Conservation (phyloP, 2,797 vertebrate species). For the Atherinosoma microstoma region DNA sequence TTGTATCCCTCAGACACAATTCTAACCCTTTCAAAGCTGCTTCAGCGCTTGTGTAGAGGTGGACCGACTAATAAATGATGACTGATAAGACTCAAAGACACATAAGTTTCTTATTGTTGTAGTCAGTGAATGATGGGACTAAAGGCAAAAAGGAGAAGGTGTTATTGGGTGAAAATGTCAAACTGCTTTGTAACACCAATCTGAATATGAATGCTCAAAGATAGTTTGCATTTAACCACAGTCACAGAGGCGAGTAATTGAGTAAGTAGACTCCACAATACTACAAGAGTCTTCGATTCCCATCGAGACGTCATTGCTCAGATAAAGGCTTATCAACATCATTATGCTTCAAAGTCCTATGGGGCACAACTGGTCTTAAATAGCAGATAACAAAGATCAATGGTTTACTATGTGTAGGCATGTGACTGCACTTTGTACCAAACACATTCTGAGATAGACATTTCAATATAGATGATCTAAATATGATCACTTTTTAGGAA, state of each 20-base stretch:
- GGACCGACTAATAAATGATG: constrained; percentile 10
- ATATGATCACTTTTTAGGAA: not conserved
- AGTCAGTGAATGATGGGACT: constrained; percentile 21
- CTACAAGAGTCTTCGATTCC: not conserved
- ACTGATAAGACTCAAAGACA: constrained; percentile 33
- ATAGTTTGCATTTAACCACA: not conserved
- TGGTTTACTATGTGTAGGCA: not conserved
- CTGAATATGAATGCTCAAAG: not conserved
- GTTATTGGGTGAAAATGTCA: not conserved
- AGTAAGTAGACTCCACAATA: not conserved
- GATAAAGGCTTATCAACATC: constrained; percentile 26
- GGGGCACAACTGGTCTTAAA: not conserved
- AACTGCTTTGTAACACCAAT: not conserved
- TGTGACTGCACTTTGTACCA: constrained; percentile 27
- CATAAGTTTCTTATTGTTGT: not conserved
- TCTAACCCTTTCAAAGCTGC: constrained; percentile 7
- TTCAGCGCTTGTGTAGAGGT: not conserved
- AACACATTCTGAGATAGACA: not conserved
- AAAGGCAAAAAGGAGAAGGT: not conserved
- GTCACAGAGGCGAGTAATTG: not conserved
- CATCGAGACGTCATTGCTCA: not conserved
- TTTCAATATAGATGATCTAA: not conserved
- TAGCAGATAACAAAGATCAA: constrained; percentile 37
- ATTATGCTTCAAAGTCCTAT: constrained; percentile 44
- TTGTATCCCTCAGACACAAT: constrained; percentile 12